A percentile compares a stretch with the other conserved stretches of the same genome.
These are phyloP conservation scores for Chymomyza amoena DNA, from an alignment of 2,888 invertebrate genomes.

Conservation along the genomic window DNA sequence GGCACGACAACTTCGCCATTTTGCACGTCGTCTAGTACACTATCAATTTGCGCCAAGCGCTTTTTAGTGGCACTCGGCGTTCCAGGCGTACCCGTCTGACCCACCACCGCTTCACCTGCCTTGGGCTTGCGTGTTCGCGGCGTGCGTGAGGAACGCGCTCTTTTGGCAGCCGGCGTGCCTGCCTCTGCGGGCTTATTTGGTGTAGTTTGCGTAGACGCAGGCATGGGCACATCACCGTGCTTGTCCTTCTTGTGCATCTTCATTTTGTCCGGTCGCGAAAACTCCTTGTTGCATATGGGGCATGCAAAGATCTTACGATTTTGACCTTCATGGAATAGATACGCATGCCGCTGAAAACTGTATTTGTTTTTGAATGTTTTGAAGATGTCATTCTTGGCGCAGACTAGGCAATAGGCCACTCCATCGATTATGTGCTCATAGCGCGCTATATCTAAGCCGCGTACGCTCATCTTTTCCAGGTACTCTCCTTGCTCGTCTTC, in stretches of 20 bases:
- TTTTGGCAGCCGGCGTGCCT: constrained; percentile 55
- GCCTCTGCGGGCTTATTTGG: constrained; percentile 46
- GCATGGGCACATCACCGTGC: constrained; percentile 71
- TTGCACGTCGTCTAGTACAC: constrained; percentile 74
- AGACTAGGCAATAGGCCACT: constrained; percentile 75
- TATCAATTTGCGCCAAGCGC: constrained; percentile 74
- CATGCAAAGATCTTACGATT: constrained; percentile 77
- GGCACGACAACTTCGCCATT: constrained; percentile 54
- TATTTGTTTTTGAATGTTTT: constrained; percentile 78
- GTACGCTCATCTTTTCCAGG: constrained; percentile 77
- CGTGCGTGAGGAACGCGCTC: constrained; percentile 62
- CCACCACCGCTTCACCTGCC: constrained; percentile 24
- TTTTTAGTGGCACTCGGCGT: constrained; percentile 63
- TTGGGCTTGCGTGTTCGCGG: constrained; percentile 64
- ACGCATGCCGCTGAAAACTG: constrained; percentile 77
- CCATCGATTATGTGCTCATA: constrained; percentile 77
- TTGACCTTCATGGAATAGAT: constrained; percentile 76
- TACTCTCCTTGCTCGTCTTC: constrained; percentile 77
- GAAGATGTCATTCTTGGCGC: constrained; percentile 77
- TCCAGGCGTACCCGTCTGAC: constrained; percentile 20
- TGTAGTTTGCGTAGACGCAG: constrained; percentile 52
- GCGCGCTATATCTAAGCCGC: constrained; percentile 77
- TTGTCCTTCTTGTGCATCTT: constrained; percentile 78
- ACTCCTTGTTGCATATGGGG: constrained; percentile 77
- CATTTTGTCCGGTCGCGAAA: constrained; percentile 77